These are phyloP conservation scores for Platalea minor DNA, from an alignment of 2,797 vertebrate species.

Conservation along the genomic window DNA sequence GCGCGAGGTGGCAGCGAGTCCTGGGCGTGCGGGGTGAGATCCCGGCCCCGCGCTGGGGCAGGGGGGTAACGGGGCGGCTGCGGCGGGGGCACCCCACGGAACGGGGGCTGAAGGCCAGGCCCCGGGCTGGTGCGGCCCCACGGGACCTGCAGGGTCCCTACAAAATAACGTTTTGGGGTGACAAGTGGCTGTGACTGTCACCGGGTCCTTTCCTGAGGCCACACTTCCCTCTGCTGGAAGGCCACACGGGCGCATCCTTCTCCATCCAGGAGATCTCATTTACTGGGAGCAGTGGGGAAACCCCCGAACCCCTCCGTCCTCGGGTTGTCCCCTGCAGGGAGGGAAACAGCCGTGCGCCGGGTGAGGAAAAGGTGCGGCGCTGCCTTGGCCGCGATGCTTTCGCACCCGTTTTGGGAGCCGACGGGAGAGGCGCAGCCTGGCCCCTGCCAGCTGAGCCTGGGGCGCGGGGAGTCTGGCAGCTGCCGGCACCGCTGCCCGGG, in stretches of 20 bases:
- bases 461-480: neutral
- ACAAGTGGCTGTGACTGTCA: neutral
- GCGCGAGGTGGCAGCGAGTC: neutral
- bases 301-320: no score
- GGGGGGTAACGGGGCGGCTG: neutral
- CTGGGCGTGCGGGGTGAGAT: rapidly evolving
- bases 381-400: rapidly evolving
- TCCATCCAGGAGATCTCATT: neutral
- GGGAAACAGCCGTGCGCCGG: neutral
- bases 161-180: neutral
- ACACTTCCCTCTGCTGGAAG: neutral
- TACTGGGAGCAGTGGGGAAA: neutral
- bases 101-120: neutral
- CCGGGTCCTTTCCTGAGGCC: neutral
- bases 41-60: neutral
- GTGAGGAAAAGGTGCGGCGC: rapidly evolving
- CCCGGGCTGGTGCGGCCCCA: neutral
- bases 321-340: neutral
- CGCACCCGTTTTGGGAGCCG: neutral
- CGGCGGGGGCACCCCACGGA: neutral
- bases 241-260: neutral
- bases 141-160: neutral
- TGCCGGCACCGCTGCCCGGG: no score
- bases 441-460: neutral
- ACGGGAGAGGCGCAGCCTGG: neutral